Evolutionary conservation across 2,888 invertebrate species (phyloP).

Genomic region (Lamellibrachia satsuma): DNA sequence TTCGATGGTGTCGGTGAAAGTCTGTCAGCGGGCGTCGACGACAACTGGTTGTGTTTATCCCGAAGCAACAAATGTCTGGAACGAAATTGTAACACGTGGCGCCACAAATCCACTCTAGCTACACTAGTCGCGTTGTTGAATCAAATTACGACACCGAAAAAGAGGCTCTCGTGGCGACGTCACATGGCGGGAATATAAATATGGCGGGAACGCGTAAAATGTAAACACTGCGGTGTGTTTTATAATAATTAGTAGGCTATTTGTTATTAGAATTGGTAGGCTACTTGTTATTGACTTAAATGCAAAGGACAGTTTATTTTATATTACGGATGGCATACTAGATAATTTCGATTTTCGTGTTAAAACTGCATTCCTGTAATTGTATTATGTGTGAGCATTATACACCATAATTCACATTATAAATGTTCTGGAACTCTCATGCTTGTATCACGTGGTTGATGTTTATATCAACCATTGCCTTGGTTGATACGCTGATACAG

Average conservation of each 20-base stretch:
- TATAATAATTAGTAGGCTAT: background rate
- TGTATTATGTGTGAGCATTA: no score
- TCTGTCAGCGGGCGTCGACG: background rate
- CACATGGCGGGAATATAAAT: background rate
- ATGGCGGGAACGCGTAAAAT: slow-evolving; percentile 17
- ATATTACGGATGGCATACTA: no score
- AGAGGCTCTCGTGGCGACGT: slow-evolving; percentile 13
- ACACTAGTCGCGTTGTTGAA: background rate
- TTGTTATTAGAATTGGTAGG: no score
- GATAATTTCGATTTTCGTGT: no score
- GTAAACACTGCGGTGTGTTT: background rate
- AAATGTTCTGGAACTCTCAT: no score
- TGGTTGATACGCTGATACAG: no score
- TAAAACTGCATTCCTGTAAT: no score
- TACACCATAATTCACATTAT: no score
- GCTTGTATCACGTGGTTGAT: no score
- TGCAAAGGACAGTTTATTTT: background rate
- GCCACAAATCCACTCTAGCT: background rate
- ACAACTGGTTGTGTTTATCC: background rate
- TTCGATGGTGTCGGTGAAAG: background rate
- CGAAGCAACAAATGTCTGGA: background rate
- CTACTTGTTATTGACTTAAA: background rate
- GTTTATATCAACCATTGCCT: no score
- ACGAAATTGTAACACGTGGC: slow-evolving; percentile 12
- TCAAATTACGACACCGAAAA: slow-evolving; percentile 6